Conservation (phyloP, 2,888 invertebrate genomes). For the Eremobia ochroleuca region DNA sequence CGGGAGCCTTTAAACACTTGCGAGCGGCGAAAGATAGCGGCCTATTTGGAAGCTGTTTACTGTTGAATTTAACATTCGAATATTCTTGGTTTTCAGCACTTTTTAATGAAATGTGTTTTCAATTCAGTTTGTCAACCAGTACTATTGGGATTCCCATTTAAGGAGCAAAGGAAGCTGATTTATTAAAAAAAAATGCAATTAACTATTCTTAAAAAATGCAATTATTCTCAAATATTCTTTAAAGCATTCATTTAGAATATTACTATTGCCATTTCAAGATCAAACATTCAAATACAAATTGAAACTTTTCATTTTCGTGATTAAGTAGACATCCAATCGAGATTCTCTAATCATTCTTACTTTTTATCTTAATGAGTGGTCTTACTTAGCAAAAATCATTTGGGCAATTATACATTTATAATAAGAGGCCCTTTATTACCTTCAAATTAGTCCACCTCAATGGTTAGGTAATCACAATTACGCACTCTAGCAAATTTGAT, state of each 20-base stretch:
- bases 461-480: conserved; percentile 34
- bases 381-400: conserved; percentile 42
- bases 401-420: conserved; percentile 25
- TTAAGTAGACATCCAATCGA: not conserved
- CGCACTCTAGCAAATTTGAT: conserved; percentile 2
- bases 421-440: conserved; percentile 21
- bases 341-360: conserved; percentile 11
- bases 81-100: not conserved
- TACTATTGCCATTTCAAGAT: not conserved
- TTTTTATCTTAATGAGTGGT: conserved; percentile 36
- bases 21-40: not conserved
- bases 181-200: not conserved
- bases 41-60: not conserved
- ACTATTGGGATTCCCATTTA: no score
- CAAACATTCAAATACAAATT: not conserved
- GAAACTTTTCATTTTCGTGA: not conserved
- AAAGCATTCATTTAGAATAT: not conserved
- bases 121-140: not conserved
- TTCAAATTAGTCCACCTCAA: conserved; percentile 35
- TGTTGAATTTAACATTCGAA: not conserved
- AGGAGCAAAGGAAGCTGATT: not conserved
- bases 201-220: no score
- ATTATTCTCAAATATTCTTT: not conserved
- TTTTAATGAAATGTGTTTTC: not conserved
- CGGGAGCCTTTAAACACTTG: not conserved